Evolutionary conservation across 2,888 invertebrate species (phyloP).

Genomic region (Atrina japonica): DNA sequence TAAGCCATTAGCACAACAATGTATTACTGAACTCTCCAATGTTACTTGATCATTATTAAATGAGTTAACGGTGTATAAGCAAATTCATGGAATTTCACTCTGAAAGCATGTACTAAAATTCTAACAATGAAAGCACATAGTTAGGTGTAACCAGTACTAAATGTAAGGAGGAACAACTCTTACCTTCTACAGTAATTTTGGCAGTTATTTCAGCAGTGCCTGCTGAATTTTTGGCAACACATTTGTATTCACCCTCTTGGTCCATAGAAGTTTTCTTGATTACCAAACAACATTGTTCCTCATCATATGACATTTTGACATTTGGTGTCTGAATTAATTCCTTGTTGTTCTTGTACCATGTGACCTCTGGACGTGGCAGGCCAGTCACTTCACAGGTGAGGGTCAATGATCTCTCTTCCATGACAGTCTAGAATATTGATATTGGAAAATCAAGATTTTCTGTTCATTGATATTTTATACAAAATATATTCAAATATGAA

Average conservation of each 20-base stretch:
- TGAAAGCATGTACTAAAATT: too few relatives aligned
- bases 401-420: constrained; percentile 73
- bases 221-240: constrained; percentile 93
- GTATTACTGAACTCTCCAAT: too few relatives aligned
- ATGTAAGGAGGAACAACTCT: background rate
- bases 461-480: background rate
- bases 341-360: constrained; percentile 92
- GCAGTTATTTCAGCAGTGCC: constrained; percentile 87
- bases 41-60: too few relatives aligned
- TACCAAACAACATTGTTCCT: constrained; percentile 71
- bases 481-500: background rate
- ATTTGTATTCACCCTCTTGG: constrained; percentile 92
- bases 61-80: too few relatives aligned
- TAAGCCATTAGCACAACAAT: too few relatives aligned
- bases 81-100: too few relatives aligned
- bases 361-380: constrained; percentile 93
- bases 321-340: constrained; percentile 83
- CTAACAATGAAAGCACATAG: too few relatives aligned
- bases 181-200: constrained; percentile 93
- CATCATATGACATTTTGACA: constrained; percentile 87
- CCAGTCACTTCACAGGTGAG: constrained; percentile 92
- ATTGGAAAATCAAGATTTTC: background rate
- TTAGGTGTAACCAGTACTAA: too few relatives aligned
- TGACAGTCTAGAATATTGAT: constrained; percentile 68
- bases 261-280: constrained; percentile 70